These are phyloP conservation scores for Hirudo medicinalis DNA, from an alignment of 1,140 invertebrate genomes.

Conservation along the genomic window DNA sequence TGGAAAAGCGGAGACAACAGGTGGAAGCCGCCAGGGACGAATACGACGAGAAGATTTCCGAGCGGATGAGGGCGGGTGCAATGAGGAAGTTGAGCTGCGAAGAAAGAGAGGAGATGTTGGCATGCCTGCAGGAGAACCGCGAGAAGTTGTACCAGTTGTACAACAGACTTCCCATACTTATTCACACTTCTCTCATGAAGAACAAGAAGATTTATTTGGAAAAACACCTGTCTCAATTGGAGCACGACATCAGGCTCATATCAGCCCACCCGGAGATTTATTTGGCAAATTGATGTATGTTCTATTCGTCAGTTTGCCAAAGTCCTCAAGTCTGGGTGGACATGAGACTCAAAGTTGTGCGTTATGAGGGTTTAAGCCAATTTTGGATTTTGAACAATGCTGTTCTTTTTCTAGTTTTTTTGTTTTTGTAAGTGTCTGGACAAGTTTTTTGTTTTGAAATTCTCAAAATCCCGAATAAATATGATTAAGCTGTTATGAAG, in stretches of 20 bases:
- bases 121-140: neutral
- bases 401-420: no score
- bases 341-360: no score
- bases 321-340: no score
- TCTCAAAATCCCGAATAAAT: no score
- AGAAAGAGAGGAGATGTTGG: neutral
- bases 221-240: neutral
- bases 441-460: no score
- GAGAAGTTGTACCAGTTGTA: conserved; percentile 1
- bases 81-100: conserved; percentile 5
- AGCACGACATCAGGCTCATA: conserved; percentile 1
- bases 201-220: neutral
- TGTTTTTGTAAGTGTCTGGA: no score
- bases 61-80: neutral
- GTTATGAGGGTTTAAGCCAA: no score
- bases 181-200: neutral
- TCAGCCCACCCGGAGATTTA: neutral
- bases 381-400: no score
- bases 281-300: neutral
- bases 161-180: conserved; percentile 3
- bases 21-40: neutral
- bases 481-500: no score
- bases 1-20: neutral
- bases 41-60: conserved; percentile 7
- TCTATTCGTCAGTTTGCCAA: no score